A percentile compares a stretch with the other conserved stretches of the same genome.
These are phyloP conservation scores for Lymantria monacha DNA, from an alignment of 2,888 invertebrate genomes.

Conservation along the genomic window DNA sequence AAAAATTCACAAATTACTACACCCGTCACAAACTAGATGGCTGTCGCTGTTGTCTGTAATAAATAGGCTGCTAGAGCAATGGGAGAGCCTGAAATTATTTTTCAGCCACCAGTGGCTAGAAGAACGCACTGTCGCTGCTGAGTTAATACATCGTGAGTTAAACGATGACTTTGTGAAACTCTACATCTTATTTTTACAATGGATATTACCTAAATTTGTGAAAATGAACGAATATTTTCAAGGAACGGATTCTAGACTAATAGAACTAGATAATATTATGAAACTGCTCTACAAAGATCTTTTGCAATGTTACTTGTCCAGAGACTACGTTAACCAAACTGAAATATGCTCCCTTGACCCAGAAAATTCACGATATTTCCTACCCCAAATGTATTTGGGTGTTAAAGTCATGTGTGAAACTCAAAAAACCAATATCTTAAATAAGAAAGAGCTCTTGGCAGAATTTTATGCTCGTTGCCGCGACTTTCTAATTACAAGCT, in stretches of 20 bases:
- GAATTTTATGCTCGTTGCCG: too few relatives aligned
- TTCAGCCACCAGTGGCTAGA: constrained; percentile 10
- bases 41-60: constrained; percentile 27
- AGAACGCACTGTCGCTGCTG: constrained; percentile 4
- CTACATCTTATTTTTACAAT: constrained; percentile 4
- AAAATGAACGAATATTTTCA: constrained; percentile 12
- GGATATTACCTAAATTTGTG: constrained; percentile 11
- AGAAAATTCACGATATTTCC: constrained; percentile 3
- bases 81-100: too few relatives aligned
- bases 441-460: too few relatives aligned
- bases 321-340: constrained; percentile 3
- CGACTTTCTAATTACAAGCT: too few relatives aligned
- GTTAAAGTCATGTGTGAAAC: too few relatives aligned
- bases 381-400: too few relatives aligned
- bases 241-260: constrained; percentile 1
- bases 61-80: constrained; percentile 23
- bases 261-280: constrained; percentile 4
- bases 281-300: constrained; percentile 3
- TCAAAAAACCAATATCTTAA: too few relatives aligned
- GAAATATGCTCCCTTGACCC: constrained; percentile 3
- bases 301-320: constrained; percentile 3
- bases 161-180: background rate
- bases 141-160: constrained; percentile 1
- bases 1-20: constrained; percentile 17
- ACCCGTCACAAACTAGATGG: constrained; percentile 34